These are phyloP conservation scores for Capreolus pygargus DNA, from an alignment of 2,113 vertebrate genomes.

Conservation along the genomic window DNA sequence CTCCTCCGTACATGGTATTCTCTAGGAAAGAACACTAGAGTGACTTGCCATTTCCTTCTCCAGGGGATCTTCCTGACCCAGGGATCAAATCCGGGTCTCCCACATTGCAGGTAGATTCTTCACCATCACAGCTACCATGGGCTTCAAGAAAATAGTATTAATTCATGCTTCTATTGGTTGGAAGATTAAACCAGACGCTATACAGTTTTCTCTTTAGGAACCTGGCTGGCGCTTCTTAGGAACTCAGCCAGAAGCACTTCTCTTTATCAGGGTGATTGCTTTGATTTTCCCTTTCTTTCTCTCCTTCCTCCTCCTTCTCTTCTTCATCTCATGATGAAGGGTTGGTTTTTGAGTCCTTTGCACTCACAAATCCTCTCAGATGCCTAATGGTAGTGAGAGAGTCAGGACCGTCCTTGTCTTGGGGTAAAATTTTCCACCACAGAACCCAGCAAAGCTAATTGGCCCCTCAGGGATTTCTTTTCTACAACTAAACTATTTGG, in stretches of 20 bases:
- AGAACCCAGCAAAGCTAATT: constrained; percentile 27
- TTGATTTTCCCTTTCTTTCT: neutral
- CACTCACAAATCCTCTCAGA: neutral
- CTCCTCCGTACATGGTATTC: neutral
- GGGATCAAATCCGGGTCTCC: neutral
- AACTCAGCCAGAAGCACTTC: fast-evolving
- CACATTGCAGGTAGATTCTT: neutral
- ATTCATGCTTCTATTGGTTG: neutral
- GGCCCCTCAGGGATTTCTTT: constrained; percentile 24
- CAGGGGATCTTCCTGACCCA: neutral
- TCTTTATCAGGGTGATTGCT: neutral
- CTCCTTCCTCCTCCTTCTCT: neutral
- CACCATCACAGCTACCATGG: neutral
- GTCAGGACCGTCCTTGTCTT: neutral
- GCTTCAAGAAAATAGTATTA: neutral
- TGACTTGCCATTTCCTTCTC: neutral
- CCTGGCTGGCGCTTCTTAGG: neutral
- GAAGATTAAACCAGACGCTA: neutral
- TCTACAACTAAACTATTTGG: neutral
- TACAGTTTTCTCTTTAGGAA: neutral
- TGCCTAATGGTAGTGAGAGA: neutral
- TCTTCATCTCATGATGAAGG: neutral
- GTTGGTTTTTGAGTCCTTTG: neutral
- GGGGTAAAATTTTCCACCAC: constrained; percentile 22
- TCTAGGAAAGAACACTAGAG: neutral